Percentiles rank a stretch among this genome's conserved stretches.
Evolutionary conservation across 2,888 invertebrate genomes (phyloP).

Genomic region (Metacarcinus magister): DNA sequence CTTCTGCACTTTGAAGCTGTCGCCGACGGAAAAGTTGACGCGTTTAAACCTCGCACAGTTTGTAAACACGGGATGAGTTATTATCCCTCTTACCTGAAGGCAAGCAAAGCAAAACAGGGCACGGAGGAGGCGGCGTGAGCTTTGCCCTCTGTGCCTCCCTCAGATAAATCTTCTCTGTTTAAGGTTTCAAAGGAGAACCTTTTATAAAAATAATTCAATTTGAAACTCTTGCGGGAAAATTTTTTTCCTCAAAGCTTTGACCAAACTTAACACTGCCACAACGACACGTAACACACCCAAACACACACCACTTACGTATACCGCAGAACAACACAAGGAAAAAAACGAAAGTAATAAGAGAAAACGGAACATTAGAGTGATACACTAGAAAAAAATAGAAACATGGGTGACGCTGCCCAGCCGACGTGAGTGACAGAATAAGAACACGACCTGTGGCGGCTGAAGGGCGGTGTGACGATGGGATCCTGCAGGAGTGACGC

Average conservation of each 20-base stretch:
- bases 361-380: background rate
- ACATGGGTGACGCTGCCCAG: background rate
- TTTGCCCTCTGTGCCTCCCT: slow-evolving; percentile 33
- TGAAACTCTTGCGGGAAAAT: background rate
- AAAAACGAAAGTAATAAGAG: background rate
- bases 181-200: background rate
- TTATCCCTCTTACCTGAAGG: background rate
- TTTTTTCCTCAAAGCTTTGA: background rate
- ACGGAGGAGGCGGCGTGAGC: background rate
- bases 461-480: slow-evolving; percentile 15
- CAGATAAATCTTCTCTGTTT: background rate
- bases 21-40: slow-evolving; percentile 12
- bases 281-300: background rate
- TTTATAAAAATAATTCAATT: background rate
- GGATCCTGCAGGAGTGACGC: slow-evolving; percentile 22
- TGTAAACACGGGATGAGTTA: slow-evolving; percentile 30
- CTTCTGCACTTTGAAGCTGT: background rate
- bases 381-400: background rate
- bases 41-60: background rate
- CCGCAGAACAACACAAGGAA: background rate
- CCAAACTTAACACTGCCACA: background rate
- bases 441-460: background rate
- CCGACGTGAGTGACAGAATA: background rate
- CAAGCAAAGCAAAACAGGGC: background rate
- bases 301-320: background rate